These are phyloP conservation scores for Taurulus bubalis DNA, from an alignment of 2,113 vertebrate species.

Conservation along the genomic window DNA sequence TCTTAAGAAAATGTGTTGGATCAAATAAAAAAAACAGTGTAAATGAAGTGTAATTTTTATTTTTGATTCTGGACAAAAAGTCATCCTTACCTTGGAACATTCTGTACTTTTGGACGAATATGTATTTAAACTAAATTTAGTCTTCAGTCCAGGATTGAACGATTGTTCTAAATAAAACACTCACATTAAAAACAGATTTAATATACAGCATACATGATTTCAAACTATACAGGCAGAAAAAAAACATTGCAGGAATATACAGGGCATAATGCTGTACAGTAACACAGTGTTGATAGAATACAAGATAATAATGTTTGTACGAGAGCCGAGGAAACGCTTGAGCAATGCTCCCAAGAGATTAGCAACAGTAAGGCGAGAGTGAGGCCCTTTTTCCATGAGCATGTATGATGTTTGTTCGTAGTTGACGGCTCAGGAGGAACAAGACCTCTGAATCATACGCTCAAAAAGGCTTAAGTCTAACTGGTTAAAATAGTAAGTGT, in stretches of 20 bases:
- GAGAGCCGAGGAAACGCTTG: too few species aligned
- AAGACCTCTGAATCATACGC: conserved; percentile 10
- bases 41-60: not conserved
- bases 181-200: not conserved
- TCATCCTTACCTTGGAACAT: not conserved
- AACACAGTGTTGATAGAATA: not conserved
- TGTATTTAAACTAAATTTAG: not conserved
- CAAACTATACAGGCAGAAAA: not conserved
- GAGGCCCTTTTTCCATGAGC: not conserved
- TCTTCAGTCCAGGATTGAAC: not conserved
- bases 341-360: not conserved
- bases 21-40: not conserved
- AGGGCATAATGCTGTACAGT: not conserved
- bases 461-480: not conserved
- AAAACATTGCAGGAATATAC: not conserved
- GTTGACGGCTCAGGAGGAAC: not conserved
- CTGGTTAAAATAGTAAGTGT: not conserved
- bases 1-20: not conserved
- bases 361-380: not conserved
- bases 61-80: not conserved
- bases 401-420: not conserved
- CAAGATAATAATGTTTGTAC: not conserved
- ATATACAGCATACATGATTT: not conserved
- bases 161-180: not conserved
- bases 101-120: not conserved